These are phyloP conservation scores for Argya squamiceps DNA, from an alignment of 2,797 vertebrate genomes.

Conservation along the genomic window DNA sequence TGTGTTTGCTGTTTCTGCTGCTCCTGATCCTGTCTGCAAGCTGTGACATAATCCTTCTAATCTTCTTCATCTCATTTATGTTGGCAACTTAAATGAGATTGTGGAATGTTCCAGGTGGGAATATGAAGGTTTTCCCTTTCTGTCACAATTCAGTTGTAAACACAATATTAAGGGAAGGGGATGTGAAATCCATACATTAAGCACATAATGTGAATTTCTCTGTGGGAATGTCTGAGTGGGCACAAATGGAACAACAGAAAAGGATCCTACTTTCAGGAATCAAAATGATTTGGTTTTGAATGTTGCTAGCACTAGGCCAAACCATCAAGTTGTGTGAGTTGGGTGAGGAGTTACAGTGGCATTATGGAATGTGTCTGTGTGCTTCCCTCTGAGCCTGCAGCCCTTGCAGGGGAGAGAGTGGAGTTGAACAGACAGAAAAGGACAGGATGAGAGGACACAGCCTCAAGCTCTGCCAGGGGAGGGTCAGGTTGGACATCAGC, in stretches of 20 bases:
- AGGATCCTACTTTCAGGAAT: background rate
- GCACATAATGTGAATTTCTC: background rate
- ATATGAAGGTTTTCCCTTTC: background rate
- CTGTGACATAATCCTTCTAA: background rate
- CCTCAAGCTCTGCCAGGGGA: background rate
- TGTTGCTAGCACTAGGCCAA: background rate
- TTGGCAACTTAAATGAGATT: background rate
- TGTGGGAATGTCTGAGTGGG: background rate
- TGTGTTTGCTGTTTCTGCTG: background rate
- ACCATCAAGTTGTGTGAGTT: background rate
- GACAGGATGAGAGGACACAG: background rate
- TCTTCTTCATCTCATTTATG: background rate
- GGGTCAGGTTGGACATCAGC: background rate
- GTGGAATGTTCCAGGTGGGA: background rate
- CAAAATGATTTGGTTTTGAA: background rate
- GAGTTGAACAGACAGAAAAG: background rate
- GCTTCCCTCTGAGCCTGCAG: background rate
- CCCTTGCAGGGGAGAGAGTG: background rate
- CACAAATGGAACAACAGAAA: background rate
- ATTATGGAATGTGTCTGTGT: fast-evolving
- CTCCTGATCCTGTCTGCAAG: background rate
- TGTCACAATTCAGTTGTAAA: background rate
- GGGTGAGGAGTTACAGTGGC: background rate
- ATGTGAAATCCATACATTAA: background rate
- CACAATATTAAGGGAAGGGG: background rate